These are phyloP conservation scores for Siniperca scherzeri DNA, from an alignment of 2,797 vertebrate species.

Conservation along the genomic window DNA sequence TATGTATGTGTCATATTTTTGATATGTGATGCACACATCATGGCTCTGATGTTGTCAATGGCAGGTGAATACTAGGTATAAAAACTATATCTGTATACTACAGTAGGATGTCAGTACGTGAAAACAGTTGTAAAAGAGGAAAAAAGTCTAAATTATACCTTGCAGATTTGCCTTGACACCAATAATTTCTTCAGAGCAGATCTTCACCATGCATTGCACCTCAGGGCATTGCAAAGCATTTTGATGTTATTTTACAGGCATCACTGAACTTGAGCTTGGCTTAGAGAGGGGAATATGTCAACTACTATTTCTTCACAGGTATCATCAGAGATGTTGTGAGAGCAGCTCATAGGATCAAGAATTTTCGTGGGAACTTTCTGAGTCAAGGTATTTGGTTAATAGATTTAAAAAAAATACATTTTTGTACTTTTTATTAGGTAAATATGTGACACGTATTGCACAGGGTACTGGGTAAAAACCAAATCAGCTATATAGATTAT, in stretches of 20 bases:
- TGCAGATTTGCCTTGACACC: slow-evolving; percentile 43
- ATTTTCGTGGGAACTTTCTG: neutral
- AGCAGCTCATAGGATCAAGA: slow-evolving; percentile 19
- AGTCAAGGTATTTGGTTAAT: slow-evolving; percentile 14
- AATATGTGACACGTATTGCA: neutral
- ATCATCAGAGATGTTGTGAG: slow-evolving; percentile 4
- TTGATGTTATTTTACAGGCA: slow-evolving; percentile 57
- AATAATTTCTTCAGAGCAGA: slow-evolving; percentile 50
- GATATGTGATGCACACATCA: neutral
- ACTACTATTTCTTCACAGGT: slow-evolving; percentile 38
- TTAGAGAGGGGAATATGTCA: slow-evolving; percentile 41
- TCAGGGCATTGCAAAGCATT: slow-evolving; percentile 43
- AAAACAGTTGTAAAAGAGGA: slow-evolving; percentile 20
- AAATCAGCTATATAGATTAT: neutral
- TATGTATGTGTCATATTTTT: neutral
- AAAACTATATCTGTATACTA: neutral
- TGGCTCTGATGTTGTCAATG: neutral
- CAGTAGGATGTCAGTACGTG: neutral
- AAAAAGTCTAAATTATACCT: slow-evolving; percentile 14
- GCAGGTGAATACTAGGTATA: neutral
- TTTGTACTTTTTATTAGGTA: neutral
- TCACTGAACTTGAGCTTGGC: slow-evolving; percentile 46
- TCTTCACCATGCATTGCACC: slow-evolving; percentile 47
- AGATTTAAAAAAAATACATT: too few relatives aligned
- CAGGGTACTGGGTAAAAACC: neutral